Evolutionary conservation across 2,113 vertebrate genomes (phyloP).

Genomic region (Grallaria varia): DNA sequence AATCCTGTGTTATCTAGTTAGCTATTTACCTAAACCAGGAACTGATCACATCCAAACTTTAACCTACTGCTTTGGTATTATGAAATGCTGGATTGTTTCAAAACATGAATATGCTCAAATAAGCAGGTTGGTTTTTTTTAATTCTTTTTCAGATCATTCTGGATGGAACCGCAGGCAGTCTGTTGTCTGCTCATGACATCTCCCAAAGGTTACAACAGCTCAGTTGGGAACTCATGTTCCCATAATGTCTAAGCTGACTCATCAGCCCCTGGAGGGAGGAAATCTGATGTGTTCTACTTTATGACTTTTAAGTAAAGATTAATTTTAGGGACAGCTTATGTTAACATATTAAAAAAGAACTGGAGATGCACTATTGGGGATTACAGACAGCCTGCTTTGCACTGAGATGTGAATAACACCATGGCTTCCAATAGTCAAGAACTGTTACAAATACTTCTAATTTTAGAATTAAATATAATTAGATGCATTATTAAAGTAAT

Average conservation of each 20-base stretch:
- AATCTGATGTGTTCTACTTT: constrained; percentile 7
- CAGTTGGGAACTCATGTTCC: neutral
- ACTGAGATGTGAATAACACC: neutral
- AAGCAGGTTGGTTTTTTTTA: neutral
- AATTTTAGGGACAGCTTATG: neutral
- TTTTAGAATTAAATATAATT: constrained; percentile 42
- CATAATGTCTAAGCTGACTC: neutral
- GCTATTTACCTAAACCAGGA: constrained; percentile 43
- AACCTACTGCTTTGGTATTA: constrained; percentile 45
- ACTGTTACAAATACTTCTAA: neutral
- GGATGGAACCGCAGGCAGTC: constrained; percentile 61
- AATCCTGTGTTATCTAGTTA: constrained; percentile 50
- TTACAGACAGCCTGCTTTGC: neutral
- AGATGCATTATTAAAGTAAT: constrained; percentile 3
- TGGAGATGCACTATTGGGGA: constrained; percentile 16
- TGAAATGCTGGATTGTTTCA: constrained; percentile 26
- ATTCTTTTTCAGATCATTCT: constrained; percentile 71
- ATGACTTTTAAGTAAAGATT: neutral
- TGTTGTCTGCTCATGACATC: constrained; percentile 67
- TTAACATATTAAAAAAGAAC: neutral
- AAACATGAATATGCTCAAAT: constrained; percentile 21
- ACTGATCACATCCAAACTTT: constrained; percentile 42
- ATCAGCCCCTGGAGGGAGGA: neutral
- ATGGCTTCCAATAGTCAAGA: constrained; percentile 2
- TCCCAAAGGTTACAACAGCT: neutral